Base-by-base conservation (phyloP, 2,797 vertebrate genomes). In the Platalea minor region DNA sequence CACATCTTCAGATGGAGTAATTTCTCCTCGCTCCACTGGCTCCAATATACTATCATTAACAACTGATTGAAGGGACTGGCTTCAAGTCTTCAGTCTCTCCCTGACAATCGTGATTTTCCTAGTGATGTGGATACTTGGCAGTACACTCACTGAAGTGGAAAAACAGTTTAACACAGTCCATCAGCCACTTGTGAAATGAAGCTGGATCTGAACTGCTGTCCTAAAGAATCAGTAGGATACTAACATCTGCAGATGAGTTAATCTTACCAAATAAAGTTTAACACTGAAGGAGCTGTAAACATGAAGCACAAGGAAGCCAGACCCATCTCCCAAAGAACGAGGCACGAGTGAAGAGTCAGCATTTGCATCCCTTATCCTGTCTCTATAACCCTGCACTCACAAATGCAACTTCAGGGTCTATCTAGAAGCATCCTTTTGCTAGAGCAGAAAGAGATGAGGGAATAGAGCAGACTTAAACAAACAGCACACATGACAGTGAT, bases 111-210 rank as follows among this genome's bases (percentile, higher is more conserved):
- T 69, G 79, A 76, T 78, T 91, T 94, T 93, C 46, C 43, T 59
- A 54, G 46, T 18, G 46, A 78, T 46, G 61, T 46, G 75, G 60
- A 83, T 25, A 84, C 43, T 78, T 88, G 93, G 85, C 89, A 95
- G 65, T 43, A 89, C 65, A 68, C 50, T 23, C 54, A 72, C 57
- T 85, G 50, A 31, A 78, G 54, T 1, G 81, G 79, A 67, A 90
- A 90, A 88, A 26, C 57, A 68, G 45, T 50, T 95, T 89, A 96
- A 85, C 54, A 68, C 78, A 84, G 94, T 64, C 61, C 35, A 46
- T 60, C 82, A 91, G 51, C 67, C 83, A 79, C 63, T 76, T 73
- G 79, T 67, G 88, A 95, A 95, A 95, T 85, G 14, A 94, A 81
- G 37, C 73, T 75, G 73, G 74, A 94, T 91, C 39, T 56, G 54